A percentile compares a stretch with the other conserved stretches of the same genome.
Evolutionary conservation across 1,140 invertebrate genomes (phyloP).

Genomic region (Conopomorpha cramerella): DNA sequence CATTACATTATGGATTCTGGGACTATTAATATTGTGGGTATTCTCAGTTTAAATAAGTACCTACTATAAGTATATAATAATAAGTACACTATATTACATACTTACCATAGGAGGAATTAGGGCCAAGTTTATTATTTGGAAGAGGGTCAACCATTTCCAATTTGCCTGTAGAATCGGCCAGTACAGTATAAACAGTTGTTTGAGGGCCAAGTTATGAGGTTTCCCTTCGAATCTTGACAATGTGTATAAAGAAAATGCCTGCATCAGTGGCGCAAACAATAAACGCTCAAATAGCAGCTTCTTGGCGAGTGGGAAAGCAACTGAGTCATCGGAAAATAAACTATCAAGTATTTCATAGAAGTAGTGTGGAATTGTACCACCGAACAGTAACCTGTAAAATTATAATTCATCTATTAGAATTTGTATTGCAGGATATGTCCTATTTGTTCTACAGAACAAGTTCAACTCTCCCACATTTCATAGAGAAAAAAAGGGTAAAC

Average conservation of each 20-base stretch:
- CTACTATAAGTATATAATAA: too few relatives aligned
- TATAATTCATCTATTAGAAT: slow-evolving; percentile 7
- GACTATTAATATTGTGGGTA: too few relatives aligned
- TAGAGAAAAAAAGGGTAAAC: too few relatives aligned
- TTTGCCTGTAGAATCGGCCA: slow-evolving; percentile 67
- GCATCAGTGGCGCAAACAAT: slow-evolving; percentile 70
- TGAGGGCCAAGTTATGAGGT: slow-evolving; percentile 61
- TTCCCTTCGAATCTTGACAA: slow-evolving; percentile 74
- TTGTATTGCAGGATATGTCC: too few relatives aligned
- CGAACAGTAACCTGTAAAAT: slow-evolving; percentile 67
- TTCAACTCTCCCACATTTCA: too few relatives aligned
- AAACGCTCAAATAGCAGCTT: slow-evolving; percentile 69
- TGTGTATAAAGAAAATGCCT: slow-evolving; percentile 70
- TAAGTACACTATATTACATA: slow-evolving; percentile 10
- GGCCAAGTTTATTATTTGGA: slow-evolving; percentile 72
- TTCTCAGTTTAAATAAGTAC: too few relatives aligned
- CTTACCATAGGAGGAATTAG: slow-evolving; percentile 74
- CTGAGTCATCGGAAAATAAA: slow-evolving; percentile 58
- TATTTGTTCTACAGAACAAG: too few relatives aligned
- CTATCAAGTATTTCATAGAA: slow-evolving; percentile 68
- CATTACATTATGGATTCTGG: too few relatives aligned
- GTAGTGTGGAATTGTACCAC: slow-evolving; percentile 73
- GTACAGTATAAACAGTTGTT: slow-evolving; percentile 66
- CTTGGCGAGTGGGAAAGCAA: slow-evolving; percentile 58
- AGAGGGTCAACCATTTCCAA: slow-evolving; percentile 72